These are phyloP conservation scores for Melieria crassipennis DNA, from an alignment of 2,888 invertebrate species.

Conservation along the genomic window DNA sequence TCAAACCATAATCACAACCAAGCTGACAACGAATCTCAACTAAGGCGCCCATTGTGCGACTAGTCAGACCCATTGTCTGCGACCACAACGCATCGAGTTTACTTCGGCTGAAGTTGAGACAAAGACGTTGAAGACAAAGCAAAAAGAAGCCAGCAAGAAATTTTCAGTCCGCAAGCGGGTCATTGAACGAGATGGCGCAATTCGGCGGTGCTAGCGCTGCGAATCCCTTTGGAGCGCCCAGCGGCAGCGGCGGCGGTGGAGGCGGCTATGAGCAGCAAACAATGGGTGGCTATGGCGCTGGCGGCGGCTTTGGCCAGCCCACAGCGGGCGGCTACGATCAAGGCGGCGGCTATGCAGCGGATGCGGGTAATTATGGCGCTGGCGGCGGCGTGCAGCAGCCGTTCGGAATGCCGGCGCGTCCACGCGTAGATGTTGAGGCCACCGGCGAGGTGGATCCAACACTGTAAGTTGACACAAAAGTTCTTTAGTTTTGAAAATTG, in stretches of 20 bases:
- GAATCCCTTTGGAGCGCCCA: constrained; percentile 58
- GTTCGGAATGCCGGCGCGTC: constrained; percentile 67
- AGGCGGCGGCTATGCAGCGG: constrained; percentile 45
- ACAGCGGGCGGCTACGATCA: constrained; percentile 46
- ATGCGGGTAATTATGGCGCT: constrained; percentile 32
- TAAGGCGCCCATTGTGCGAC: no score
- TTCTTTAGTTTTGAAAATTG: not conserved
- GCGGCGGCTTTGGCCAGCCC: constrained; percentile 50
- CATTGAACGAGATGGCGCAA: constrained; percentile 42
- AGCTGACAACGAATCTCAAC: no score
- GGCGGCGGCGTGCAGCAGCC: constrained; percentile 46
- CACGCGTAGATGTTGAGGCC: constrained; percentile 84
- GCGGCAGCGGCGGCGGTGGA: constrained; percentile 46
- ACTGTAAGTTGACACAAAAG: constrained; percentile 67
- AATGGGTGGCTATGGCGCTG: constrained; percentile 48
- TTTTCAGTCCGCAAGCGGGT: not conserved
- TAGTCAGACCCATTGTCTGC: no score
- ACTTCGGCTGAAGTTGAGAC: not conserved
- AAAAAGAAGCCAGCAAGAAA: not conserved
- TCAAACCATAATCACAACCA: no score
- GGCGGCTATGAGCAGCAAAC: constrained; percentile 45
- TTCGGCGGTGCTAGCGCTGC: constrained; percentile 48
- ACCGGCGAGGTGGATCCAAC: constrained; percentile 86
- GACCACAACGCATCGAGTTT: not conserved
- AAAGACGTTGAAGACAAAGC: not conserved